Base-by-base conservation (phyloP, 2,797 vertebrate species). In the Pseudocheirus occidentalis region DNA sequence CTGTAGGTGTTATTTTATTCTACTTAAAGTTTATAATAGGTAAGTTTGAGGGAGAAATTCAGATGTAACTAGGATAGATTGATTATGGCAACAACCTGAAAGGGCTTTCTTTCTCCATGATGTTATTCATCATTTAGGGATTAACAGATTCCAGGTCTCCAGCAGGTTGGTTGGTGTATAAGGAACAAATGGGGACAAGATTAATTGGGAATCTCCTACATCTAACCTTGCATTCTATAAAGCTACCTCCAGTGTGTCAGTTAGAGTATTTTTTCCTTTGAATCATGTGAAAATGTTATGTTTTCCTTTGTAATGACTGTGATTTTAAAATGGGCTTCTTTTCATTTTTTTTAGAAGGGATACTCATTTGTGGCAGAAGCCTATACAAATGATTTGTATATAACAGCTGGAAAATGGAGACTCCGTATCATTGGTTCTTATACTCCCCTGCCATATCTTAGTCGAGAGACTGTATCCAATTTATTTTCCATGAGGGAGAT, bases 361-460 rank as follows among this genome's bases (percentile, higher is more conserved):
- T 99, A 99, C 94, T 99, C 99, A 0, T 99, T 99, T 89, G 98
- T 99, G 95, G 99, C 99, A 27, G 99, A 99, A 98, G 99, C 98
- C 0, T 58, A 98, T 46, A 98, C 97, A 9, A 98, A 98, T 91
- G 99, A 99, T 58, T 62, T 93, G 0, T 95, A 97, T 0, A 66
- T 98, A 34, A 34, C 95, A 56, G 98, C 98, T 62, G 98, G 99
- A 73, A 99, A 98, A 59, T 99, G 99, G 99, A 99, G 95, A 93
- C 98, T 99, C 93, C 98, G 99, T 14, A 98, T 99, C 93, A 99
- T 99, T 12, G 96, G 99, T 94, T 99, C 98, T 40, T 98, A 96
- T 3, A 98, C 97, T 55, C 99, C 99, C 0, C 99, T 99, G 90
- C 99, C 99, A 0, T 96, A 98, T 90, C 98, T 98, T 4, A 97